phyloP scores from a whole-genome alignment of 2,113 vertebrate genomes.

The Hypocryptadius cinnamomeus region DNA sequence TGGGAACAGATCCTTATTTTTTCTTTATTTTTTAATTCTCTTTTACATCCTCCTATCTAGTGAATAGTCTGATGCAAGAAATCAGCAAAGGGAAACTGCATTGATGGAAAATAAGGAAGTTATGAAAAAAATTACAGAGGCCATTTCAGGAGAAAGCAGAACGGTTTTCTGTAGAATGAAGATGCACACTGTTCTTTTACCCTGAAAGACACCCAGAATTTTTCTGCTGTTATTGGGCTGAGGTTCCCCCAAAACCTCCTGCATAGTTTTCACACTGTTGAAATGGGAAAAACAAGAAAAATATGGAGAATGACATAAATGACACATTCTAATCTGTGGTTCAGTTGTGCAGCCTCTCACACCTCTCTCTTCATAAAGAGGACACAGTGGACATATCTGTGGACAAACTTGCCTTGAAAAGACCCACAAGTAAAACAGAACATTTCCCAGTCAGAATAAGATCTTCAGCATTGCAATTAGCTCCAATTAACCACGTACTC shows the following conservation, averaged over 20 bases:
- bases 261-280: neutral
- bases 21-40: constrained; percentile 30
- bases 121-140: neutral
- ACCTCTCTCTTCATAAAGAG: neutral
- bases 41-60: constrained; percentile 27
- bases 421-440: neutral
- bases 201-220: neutral
- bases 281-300: neutral
- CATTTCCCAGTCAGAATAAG: neutral
- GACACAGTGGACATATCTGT: neutral
- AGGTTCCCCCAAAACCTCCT: neutral
- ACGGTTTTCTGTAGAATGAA: neutral
- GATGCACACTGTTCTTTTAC: fast-evolving
- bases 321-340: neutral
- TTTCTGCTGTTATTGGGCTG: neutral
- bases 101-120: constrained; percentile 1
- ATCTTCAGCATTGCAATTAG: neutral
- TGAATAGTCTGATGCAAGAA: constrained; percentile 49
- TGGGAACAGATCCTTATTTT: constrained; percentile 33
- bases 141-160: neutral
- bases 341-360: neutral
- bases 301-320: neutral
- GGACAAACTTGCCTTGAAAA: neutral
- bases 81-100: neutral
- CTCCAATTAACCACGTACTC: fast-evolving